These are phyloP conservation scores for Calliscelio sp. DNA, from an alignment of 2,888 invertebrate species.

Conservation along the genomic window DNA sequence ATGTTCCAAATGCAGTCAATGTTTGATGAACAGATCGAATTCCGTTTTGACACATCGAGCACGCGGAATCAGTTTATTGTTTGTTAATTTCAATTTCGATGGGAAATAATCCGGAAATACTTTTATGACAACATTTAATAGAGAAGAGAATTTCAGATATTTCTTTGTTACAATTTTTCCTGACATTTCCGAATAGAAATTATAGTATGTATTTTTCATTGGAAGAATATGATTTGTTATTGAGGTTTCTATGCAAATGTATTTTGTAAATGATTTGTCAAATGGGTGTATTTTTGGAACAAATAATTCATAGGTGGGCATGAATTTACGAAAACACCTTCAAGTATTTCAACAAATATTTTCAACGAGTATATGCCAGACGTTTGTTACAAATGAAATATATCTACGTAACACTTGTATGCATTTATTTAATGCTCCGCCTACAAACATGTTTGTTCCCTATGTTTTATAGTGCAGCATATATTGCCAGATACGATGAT, in stretches of 20 bases:
- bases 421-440: slow-evolving; percentile 33
- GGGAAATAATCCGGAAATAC: not conserved
- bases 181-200: no score
- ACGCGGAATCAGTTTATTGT: not conserved
- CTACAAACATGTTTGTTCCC: slow-evolving; percentile 5
- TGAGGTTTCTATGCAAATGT: no score
- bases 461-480: slow-evolving; percentile 27
- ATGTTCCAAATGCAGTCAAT: slow-evolving; percentile 55
- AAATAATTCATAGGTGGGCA: not conserved
- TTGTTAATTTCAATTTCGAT: slow-evolving; percentile 33
- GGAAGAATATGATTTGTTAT: no score
- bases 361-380: slow-evolving; percentile 8
- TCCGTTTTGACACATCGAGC: slow-evolving; percentile 31
- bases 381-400: slow-evolving; percentile 32
- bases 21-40: slow-evolving; percentile 64
- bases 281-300: not conserved
- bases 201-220: no score
- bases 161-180: no score
- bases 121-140: no score
- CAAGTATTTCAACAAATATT: slow-evolving; percentile 21
- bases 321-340: slow-evolving; percentile 17
- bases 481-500: slow-evolving; percentile 25
- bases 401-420: slow-evolving; percentile 34
- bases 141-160: no score
- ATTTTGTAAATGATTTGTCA: not conserved